Evolutionary conservation across 2,888 invertebrate genomes (phyloP).

Genomic region (Sphecodes monilicornis): DNA sequence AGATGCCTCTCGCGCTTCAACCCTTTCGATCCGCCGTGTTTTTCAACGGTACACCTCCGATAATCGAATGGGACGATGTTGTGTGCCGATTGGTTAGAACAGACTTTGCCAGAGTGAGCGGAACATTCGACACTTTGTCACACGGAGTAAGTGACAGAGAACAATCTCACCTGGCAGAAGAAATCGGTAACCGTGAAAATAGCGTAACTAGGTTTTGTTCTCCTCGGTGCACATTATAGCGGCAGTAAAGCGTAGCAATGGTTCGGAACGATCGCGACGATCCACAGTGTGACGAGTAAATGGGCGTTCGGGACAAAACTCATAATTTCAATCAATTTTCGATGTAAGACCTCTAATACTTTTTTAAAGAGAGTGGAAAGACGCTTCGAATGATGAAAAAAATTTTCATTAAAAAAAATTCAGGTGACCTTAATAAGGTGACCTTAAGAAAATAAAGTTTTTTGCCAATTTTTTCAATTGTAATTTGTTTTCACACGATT

Average conservation of each 20-base stretch:
- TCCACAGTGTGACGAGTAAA: too few relatives aligned
- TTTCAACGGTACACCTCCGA: not conserved
- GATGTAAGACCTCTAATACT: too few relatives aligned
- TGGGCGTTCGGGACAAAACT: too few relatives aligned
- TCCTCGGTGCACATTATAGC: not conserved
- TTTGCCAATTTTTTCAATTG: too few relatives aligned
- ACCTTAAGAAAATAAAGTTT: too few relatives aligned
- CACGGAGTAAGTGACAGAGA: not conserved
- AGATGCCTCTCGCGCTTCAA: conserved; percentile 47
- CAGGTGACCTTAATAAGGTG: too few relatives aligned
- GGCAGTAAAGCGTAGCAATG: not conserved
- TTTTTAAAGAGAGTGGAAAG: too few relatives aligned
- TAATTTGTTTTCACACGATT: too few relatives aligned
- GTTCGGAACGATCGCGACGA: too few relatives aligned
- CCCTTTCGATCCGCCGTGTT: not conserved
- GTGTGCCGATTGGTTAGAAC: not conserved
- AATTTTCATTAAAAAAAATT: too few relatives aligned
- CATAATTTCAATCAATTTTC: too few relatives aligned
- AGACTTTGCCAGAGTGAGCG: not conserved
- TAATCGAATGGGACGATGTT: not conserved
- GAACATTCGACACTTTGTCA: conserved; percentile 1
- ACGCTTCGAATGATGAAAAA: too few relatives aligned
- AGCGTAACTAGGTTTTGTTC: not conserved
- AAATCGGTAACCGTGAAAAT: not conserved
- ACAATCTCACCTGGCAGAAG: not conserved